A percentile compares a stretch with the other conserved stretches of the same genome.
Conservation (phyloP, 2,888 invertebrate species). For the Drosophila borborema region DNA sequence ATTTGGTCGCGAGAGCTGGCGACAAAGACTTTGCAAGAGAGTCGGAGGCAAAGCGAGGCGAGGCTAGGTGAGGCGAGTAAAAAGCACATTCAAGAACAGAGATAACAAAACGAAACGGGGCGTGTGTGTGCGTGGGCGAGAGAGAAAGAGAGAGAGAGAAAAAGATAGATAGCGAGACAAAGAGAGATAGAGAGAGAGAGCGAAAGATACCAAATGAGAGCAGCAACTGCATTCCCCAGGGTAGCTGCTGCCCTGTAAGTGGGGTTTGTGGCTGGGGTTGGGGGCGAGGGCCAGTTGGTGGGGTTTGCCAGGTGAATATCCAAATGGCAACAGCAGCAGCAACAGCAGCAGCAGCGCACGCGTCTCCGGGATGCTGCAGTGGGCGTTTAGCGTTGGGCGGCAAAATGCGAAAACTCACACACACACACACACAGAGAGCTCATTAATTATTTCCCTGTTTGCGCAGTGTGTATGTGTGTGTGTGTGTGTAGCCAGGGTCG, state of each 20-base stretch:
- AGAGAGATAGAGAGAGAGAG: not conserved
- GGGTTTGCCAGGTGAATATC: conserved; percentile 34
- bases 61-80: not conserved
- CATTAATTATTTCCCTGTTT: conserved; percentile 16
- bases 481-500: conserved; percentile 37
- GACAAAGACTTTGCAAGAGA: conserved; percentile 12
- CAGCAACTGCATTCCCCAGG: conserved; percentile 22
- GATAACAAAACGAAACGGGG: conserved; percentile 8
- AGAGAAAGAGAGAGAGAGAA: not conserved
- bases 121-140: not conserved
- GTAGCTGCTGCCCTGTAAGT: not conserved
- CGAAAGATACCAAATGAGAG: conserved; percentile 1
- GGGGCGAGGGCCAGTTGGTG: not conserved
- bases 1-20: conserved; percentile 24
- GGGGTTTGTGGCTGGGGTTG: not conserved
- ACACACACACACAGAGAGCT: conserved; percentile 6
- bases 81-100: conserved; percentile 15
- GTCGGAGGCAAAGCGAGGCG: not conserved
- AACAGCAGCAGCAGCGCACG: conserved; percentile 40
- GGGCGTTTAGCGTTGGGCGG: conserved; percentile 24
- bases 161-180: not conserved
- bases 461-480: conserved; percentile 28
- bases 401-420: conserved; percentile 5
- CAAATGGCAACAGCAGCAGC: conserved; percentile 24
- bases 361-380: conserved; percentile 54